phyloP scores from a whole-genome alignment of 1,140 invertebrate genomes.

The Macrostomum lignano region DNA sequence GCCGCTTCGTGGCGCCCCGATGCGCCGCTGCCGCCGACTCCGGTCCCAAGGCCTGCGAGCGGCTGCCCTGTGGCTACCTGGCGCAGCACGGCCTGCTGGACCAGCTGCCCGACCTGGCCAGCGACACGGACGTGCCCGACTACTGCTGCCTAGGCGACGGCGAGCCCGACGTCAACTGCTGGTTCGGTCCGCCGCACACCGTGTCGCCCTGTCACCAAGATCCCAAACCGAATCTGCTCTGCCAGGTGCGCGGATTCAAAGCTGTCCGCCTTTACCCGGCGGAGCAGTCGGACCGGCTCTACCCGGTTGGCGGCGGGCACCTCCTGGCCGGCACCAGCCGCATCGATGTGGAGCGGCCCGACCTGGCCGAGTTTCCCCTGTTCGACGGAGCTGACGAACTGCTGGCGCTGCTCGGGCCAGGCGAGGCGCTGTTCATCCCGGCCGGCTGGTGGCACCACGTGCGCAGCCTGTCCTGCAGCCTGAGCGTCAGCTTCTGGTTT shows the following conservation, averaged over 20 bases:
- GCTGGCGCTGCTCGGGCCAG: slow-evolving; percentile 31
- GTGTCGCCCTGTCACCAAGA: slow-evolving; percentile 79
- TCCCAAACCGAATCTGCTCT: slow-evolving; percentile 70
- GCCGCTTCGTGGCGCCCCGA: too few relatives aligned
- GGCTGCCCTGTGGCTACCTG: too few relatives aligned
- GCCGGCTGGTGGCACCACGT: slow-evolving; percentile 36
- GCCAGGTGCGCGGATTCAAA: slow-evolving; percentile 53
- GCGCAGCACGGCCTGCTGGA: slow-evolving; percentile 85
- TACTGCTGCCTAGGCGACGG: slow-evolving; percentile 40
- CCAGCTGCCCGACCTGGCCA: slow-evolving; percentile 56
- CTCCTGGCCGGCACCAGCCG: slow-evolving; percentile 45
- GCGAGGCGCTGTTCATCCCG: slow-evolving; percentile 35
- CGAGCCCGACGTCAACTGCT: slow-evolving; percentile 51
- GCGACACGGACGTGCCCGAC: slow-evolving; percentile 59
- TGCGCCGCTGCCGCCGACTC: too few relatives aligned
- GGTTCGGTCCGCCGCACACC: slow-evolving; percentile 77
- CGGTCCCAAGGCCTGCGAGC: too few relatives aligned
- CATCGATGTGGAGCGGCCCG: slow-evolving; percentile 32
- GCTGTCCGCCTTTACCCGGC: slow-evolving; percentile 48
- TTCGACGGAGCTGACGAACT: slow-evolving; percentile 21
- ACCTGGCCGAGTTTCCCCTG: slow-evolving; percentile 27
- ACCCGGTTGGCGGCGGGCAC: slow-evolving; percentile 41
- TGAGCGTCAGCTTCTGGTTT: slow-evolving; percentile 38
- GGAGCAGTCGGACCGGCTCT: slow-evolving; percentile 39
- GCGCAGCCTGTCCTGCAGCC: slow-evolving; percentile 31